Base-by-base conservation (phyloP, 2,888 invertebrate species). In the Phaedon cochleariae region DNA sequence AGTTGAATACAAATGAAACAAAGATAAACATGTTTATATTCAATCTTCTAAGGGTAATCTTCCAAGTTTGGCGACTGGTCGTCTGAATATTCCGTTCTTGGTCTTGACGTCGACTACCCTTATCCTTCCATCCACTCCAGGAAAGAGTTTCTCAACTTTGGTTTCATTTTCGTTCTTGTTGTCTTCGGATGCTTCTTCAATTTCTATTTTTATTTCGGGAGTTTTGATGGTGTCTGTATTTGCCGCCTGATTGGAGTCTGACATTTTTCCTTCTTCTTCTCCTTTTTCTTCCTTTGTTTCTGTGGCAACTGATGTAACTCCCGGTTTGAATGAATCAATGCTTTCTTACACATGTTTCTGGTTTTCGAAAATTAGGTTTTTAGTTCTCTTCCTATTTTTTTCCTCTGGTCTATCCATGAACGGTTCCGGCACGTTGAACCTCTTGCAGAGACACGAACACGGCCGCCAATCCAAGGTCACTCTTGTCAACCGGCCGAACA, bases 391-490 rank as follows among this genome's bases (percentile, higher is more conserved):
- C 48, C 48, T 69, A 48, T 62, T 69, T 61, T 58, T 72, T 41
- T 66, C 61, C 54, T 62, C 71, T 59, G 64, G 55, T 15, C 59
- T 63, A 26, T 70, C 89, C 29, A 87, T 87, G 68, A 89, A 90
- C 0, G 97, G 94, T 80, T 97, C 92, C 0, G 96, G 94, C 26
- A 99, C 90, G 80, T 99, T 98, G 80, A 98, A 98, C 48, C 97
- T 86, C 81, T 94, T 95, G 80, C 96, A 97, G 0, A 99, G 85
- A 6, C 95, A 80, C 46, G 89, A 84, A 70, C 90, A 89, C 0
- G 98, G 98, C 71, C 91, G 88, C 98, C 98, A 99, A 49, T 88
- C 85, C 0, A 78, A 77, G 26, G 86, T 86, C 4, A 84, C 85
- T 57, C 96, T 85, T 0, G 93, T 96, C 78, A 92, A 86, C 65